Evolutionary conservation across 2,888 invertebrate species (phyloP), one percentile per base, ranked within the genome.

Genomic region (Caenorhabditis zanzibari): DNA sequence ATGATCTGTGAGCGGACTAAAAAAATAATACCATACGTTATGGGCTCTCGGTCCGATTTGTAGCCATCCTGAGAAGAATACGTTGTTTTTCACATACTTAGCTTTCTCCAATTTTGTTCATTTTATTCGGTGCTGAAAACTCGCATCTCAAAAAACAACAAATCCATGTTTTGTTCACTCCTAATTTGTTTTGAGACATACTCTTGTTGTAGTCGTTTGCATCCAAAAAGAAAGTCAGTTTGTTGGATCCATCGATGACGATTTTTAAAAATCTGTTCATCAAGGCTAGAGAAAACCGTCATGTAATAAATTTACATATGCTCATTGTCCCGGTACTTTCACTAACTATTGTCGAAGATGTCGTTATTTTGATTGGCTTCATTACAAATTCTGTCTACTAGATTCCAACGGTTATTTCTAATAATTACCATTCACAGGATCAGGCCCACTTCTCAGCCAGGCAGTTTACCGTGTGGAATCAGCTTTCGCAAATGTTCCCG

Each of bases 81-180:
- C 76, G 58, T 76, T 68, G 76, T 76, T 76, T 68, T 76, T 61
- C 76, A 76, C 49, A 68, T 68, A 76, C 76, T 76, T 76, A 68
- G 76, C 59, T 76, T 76, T 68, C 76, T 49, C 35, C 76, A 76
- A 76, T 68, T 76, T 76, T 61, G 68, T 58, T 12, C 76, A 52
- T 69, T 69, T 77, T 61, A 77, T 69, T 77, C 77, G 77, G 61
- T 63, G 61, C 69, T 44, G 54, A 77, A 77, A 77, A 77, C 77
- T 77, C 52, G 52, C 35, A 76, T 77, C 69, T 69, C 69, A 77
- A 69, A 69, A 76, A 69, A 76, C 75, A 76, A 77, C 63, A 77
- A 69, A 63, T 63, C 69, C 54, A 69, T 77, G 77, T 77, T 77
- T 61, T 77, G 61, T 77, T 69, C 61, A 38, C 22, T 63, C 63